Evolutionary conservation across 2,797 vertebrate species (phyloP).

Genomic region (Poeciliopsis paucimaculata): DNA sequence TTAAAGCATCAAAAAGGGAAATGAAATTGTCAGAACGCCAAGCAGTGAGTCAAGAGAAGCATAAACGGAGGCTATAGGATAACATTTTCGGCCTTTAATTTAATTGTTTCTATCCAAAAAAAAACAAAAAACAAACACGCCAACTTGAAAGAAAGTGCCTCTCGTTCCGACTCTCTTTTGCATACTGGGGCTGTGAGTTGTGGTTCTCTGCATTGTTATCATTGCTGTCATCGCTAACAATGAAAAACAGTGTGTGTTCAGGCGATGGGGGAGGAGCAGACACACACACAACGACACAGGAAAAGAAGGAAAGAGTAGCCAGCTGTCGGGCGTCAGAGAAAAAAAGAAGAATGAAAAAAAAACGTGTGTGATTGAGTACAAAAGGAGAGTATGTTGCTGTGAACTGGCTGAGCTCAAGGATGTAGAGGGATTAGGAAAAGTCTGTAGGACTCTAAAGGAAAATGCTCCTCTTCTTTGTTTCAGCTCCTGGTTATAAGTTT

Average conservation of each 20-base stretch:
- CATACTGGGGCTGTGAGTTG: slow-evolving; percentile 46
- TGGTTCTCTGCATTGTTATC: slow-evolving; percentile 75
- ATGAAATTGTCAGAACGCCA: slow-evolving; percentile 28
- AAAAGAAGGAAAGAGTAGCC: slow-evolving; percentile 74
- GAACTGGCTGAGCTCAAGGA: slow-evolving; percentile 47
- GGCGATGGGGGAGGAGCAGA: slow-evolving; percentile 73
- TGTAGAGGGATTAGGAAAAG: slow-evolving; percentile 47
- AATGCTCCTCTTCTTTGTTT: slow-evolving; percentile 5
- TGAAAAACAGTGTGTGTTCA: slow-evolving; percentile 78
- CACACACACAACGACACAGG: slow-evolving; percentile 58
- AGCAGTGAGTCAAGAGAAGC: slow-evolving; percentile 27
- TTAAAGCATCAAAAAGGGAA: slow-evolving; percentile 44
- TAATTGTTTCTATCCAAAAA: slow-evolving; percentile 1
- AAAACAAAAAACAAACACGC: background rate
- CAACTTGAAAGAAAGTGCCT: slow-evolving; percentile 48
- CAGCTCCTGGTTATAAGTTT: slow-evolving; percentile 1
- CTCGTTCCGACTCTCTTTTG: slow-evolving; percentile 14
- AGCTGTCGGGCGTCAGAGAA: slow-evolving; percentile 68
- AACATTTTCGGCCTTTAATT: background rate
- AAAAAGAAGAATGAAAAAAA: slow-evolving; percentile 38
- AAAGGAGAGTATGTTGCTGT: slow-evolving; percentile 56
- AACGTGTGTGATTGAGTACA: slow-evolving; percentile 61
- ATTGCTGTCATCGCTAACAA: slow-evolving; percentile 78
- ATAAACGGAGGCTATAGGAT: background rate
- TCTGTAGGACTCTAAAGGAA: slow-evolving; percentile 27